Conservation (phyloP, 1,140 invertebrate genomes). For the Drusus annulatus region DNA sequence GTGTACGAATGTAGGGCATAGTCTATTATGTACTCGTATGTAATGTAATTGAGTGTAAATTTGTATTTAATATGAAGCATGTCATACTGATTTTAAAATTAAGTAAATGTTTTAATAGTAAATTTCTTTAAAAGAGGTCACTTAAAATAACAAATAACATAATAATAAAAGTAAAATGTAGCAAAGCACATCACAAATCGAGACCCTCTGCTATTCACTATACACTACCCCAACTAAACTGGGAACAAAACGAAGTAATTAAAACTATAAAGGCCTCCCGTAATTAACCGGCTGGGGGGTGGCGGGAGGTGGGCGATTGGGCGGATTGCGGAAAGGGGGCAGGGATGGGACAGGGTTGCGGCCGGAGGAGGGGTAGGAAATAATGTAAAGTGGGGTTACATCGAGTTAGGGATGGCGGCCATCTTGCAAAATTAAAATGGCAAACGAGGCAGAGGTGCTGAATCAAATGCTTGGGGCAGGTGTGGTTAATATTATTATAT, state of each 20-base stretch:
- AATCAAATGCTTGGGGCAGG: background rate
- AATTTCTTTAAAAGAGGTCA: too few species aligned
- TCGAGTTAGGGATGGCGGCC: constrained; percentile 29
- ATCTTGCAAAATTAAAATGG: constrained; percentile 48
- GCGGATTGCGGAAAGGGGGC: background rate
- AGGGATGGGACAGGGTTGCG: background rate
- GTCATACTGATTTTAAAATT: too few species aligned
- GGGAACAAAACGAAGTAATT: constrained; percentile 62
- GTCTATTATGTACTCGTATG: too few species aligned
- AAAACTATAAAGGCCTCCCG: constrained; percentile 58
- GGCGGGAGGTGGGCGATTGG: background rate
- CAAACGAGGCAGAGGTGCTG: constrained; percentile 24
- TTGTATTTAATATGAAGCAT: too few species aligned
- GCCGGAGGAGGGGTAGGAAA: background rate
- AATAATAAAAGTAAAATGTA: too few species aligned
- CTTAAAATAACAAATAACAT: too few species aligned
- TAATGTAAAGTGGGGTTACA: constrained; percentile 13
- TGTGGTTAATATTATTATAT: too few species aligned
- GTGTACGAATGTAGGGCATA: too few species aligned
- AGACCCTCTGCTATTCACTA: background rate
- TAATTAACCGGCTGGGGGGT: constrained; percentile 47
- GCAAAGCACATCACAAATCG: background rate
- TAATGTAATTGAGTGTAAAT: too few species aligned
- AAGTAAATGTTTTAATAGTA: too few species aligned
- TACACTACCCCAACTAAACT: constrained; percentile 8